Evolutionary conservation across 2,113 vertebrate species (phyloP).

Genomic region (Corythoichthys haematopterus): DNA sequence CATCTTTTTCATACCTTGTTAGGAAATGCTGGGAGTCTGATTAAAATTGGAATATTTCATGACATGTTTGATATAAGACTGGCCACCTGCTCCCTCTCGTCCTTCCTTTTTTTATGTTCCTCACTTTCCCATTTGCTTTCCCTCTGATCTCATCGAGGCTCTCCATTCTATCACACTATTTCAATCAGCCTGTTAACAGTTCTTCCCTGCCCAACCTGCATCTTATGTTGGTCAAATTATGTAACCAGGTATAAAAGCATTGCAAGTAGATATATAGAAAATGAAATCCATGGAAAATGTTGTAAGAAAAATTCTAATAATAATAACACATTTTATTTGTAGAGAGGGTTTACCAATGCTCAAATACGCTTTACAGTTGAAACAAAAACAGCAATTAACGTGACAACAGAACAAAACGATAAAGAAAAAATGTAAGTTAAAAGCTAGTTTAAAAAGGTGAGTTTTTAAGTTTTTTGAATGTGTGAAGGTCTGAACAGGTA

Average conservation of each 20-base stretch:
- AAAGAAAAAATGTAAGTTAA: too few relatives aligned
- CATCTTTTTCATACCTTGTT: constrained; percentile 64
- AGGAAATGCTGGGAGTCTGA: constrained; percentile 63
- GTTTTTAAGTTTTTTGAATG: too few relatives aligned
- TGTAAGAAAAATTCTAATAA: too few relatives aligned
- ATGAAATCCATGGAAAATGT: too few relatives aligned
- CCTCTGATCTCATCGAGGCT: constrained; percentile 3
- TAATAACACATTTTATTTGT: too few relatives aligned
- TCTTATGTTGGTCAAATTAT: constrained; percentile 10
- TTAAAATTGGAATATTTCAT: constrained; percentile 69
- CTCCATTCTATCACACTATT: constrained; percentile 18
- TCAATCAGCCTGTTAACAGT: constrained; percentile 18
- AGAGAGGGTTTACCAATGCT: too few relatives aligned
- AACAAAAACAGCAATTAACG: too few relatives aligned
- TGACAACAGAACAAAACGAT: too few relatives aligned
- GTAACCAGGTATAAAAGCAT: neutral
- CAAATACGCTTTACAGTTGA: too few relatives aligned
- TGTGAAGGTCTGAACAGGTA: too few relatives aligned
- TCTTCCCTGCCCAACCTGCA: constrained; percentile 11
- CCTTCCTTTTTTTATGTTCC: constrained; percentile 10
- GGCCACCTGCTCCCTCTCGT: constrained; percentile 52
- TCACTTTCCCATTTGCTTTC: constrained; percentile 11
- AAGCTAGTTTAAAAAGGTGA: too few relatives aligned
- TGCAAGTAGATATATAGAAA: too few relatives aligned
- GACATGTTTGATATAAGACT: constrained; percentile 49